These are phyloP conservation scores for Brotula barbata DNA, from an alignment of 2,797 vertebrate species.

Conservation along the genomic window DNA sequence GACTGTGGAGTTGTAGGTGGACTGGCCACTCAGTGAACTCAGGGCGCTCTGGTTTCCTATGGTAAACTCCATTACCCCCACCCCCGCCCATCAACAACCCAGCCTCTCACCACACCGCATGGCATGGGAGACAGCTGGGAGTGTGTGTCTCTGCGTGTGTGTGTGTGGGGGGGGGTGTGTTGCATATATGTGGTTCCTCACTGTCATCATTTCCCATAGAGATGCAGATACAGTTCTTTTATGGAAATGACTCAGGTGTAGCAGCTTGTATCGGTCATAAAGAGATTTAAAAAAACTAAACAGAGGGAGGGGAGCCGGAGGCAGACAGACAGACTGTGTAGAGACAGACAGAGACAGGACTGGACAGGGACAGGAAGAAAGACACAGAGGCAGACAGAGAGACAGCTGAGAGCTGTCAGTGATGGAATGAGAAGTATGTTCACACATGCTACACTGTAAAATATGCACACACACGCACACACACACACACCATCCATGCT, in stretches of 20 bases:
- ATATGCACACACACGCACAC: conserved; percentile 23
- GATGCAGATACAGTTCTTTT: background rate
- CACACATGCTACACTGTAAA: conserved; percentile 33
- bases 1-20: conserved; percentile 27
- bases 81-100: conserved; percentile 51
- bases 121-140: conserved; percentile 58
- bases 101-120: conserved; percentile 40
- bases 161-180: conserved; percentile 16
- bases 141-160: too few species aligned
- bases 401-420: conserved; percentile 67
- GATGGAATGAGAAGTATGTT: conserved; percentile 56
- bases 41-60: conserved; percentile 55
- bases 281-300: background rate
- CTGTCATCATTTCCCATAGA: conserved; percentile 1
- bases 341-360: background rate
- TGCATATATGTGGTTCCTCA: background rate
- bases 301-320: background rate
- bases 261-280: background rate
- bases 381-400: conserved; percentile 36
- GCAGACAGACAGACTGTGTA: background rate
- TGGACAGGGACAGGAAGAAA: background rate
- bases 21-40: conserved; percentile 32
- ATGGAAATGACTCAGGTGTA: background rate
- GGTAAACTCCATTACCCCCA: conserved; percentile 11
- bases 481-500: conserved; percentile 17